A percentile compares a stretch with the other conserved stretches of the same genome.
Conservation (phyloP, 2,888 invertebrate genomes). For the Pseudanteris insignis region DNA sequence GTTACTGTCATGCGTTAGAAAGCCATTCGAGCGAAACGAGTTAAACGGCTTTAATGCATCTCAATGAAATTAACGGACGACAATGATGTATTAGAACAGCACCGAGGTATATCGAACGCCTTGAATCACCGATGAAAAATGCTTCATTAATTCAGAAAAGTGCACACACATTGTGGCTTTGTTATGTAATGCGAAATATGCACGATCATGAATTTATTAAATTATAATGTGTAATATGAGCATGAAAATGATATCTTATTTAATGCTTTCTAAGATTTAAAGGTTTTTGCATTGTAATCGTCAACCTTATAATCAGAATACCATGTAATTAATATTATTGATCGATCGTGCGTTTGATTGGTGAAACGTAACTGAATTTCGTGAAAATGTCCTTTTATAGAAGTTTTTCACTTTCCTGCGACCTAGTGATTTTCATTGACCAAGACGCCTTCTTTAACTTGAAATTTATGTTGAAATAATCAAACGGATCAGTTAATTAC, state of each 20-base stretch:
- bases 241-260: constrained; percentile 25
- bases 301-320: constrained; percentile 11
- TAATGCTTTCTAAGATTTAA: constrained; percentile 18
- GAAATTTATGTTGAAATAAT: too few species aligned
- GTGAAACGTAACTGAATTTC: too few species aligned
- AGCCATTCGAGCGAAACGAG: too few species aligned
- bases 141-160: constrained; percentile 38
- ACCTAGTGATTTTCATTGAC: too few species aligned
- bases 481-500: too few species aligned
- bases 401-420: too few species aligned
- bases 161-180: constrained; percentile 19
- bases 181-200: constrained; percentile 31
- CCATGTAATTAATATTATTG: constrained; percentile 20
- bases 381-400: too few species aligned
- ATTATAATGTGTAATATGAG: constrained; percentile 30
- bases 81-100: constrained; percentile 39
- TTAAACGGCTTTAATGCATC: constrained; percentile 41
- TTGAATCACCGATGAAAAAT: constrained; percentile 39
- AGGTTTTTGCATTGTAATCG: constrained; percentile 13
- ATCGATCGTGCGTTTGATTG: constrained; percentile 6
- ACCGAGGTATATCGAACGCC: constrained; percentile 30
- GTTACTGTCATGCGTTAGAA: too few species aligned
- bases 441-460: too few species aligned
- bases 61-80: constrained; percentile 38
- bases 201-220: constrained; percentile 36